Evolutionary conservation across 2,888 invertebrate species (phyloP).

Genomic region (Apotomis turbidana): DNA sequence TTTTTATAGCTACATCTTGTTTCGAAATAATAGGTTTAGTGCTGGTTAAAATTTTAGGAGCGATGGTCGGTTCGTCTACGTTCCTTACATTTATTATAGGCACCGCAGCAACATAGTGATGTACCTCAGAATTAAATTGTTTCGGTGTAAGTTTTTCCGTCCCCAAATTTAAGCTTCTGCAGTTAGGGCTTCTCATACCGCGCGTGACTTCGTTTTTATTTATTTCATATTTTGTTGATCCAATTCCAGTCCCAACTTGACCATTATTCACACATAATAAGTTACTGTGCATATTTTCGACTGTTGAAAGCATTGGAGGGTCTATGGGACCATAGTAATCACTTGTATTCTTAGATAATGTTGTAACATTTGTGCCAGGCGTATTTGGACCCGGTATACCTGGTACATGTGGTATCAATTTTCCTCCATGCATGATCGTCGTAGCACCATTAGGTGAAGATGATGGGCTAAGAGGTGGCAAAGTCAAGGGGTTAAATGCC

Average conservation of each 20-base stretch:
- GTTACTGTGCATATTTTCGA: slow-evolving; percentile 57
- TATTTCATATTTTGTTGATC: slow-evolving; percentile 60
- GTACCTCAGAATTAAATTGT: slow-evolving; percentile 56
- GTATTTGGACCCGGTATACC: slow-evolving; percentile 93
- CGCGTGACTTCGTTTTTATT: slow-evolving; percentile 62
- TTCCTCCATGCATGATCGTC: slow-evolving; percentile 87
- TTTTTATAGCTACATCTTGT: slow-evolving; percentile 66
- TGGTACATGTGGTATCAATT: slow-evolving; percentile 92
- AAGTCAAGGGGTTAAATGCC: slow-evolving; percentile 87
- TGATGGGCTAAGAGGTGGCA: slow-evolving; percentile 81
- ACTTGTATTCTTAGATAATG: slow-evolving; percentile 55
- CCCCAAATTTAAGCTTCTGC: slow-evolving; percentile 56
- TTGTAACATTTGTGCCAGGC: slow-evolving; percentile 70
- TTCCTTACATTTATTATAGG: slow-evolving; percentile 74
- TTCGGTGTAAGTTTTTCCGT: slow-evolving; percentile 58
- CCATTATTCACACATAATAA: slow-evolving; percentile 53
- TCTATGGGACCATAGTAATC: slow-evolving; percentile 50
- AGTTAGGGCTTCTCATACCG: slow-evolving; percentile 61
- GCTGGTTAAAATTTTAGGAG: slow-evolving; percentile 56
- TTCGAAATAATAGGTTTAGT: slow-evolving; percentile 55
- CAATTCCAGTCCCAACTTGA: slow-evolving; percentile 53
- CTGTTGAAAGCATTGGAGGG: slow-evolving; percentile 50
- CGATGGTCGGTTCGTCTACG: slow-evolving; percentile 64
- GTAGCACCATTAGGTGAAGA: slow-evolving; percentile 83
- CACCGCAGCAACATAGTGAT: slow-evolving; percentile 58